These are phyloP conservation scores for Ispidina picta DNA, from an alignment of 2,797 vertebrate genomes.

Conservation along the genomic window DNA sequence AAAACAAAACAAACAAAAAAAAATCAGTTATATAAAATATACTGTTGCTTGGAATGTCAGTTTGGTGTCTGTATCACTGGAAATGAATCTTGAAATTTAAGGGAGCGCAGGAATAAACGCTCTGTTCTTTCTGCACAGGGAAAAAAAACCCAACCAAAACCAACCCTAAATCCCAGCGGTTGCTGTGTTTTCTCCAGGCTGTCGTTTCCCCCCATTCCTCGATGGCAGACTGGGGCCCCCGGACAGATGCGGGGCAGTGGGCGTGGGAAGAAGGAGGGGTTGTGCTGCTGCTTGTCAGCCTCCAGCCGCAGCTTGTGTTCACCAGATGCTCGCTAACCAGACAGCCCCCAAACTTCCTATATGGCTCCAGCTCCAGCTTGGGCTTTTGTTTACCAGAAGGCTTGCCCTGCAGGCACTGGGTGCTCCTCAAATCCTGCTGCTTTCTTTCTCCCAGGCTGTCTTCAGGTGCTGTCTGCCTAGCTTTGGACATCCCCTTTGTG, in stretches of 20 bases:
- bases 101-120: conserved; percentile 42
- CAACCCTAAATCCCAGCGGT: not conserved
- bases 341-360: conserved; percentile 2
- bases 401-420: not conserved
- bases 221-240: not conserved
- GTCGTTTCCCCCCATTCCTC: not conserved
- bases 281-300: conserved; percentile 32
- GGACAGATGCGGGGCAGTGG: not conserved
- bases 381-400: conserved; percentile 15
- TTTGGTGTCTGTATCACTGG: conserved; percentile 58
- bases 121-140: conserved; percentile 42
- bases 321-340: conserved; percentile 33
- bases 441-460: not conserved
- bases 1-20: conserved; percentile 75
- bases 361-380: not conserved
- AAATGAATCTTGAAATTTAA: conserved; percentile 28
- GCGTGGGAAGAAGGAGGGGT: not conserved
- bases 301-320: conserved; percentile 35
- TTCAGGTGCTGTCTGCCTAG: not conserved
- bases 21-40: conserved; percentile 80
- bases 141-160: not conserved
- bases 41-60: conserved; percentile 79
- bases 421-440: not conserved
- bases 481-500: not conserved
- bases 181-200: conserved; percentile 6